Base-by-base conservation (phyloP, 2,797 vertebrate genomes). In the Anableps anableps region DNA sequence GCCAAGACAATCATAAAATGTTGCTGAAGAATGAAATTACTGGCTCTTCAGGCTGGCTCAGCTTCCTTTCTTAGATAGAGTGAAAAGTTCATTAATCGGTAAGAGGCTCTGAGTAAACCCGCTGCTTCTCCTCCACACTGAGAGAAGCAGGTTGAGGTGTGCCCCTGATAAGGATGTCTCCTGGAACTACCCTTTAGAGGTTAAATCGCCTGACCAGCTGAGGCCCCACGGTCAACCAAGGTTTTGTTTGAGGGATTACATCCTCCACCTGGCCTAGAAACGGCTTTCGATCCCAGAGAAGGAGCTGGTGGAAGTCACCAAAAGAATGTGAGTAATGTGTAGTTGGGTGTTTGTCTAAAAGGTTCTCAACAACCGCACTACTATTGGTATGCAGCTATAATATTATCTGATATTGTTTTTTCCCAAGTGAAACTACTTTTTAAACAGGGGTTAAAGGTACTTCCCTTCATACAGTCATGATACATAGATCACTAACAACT, bases 131-230 rank as follows among this genome's bases (percentile, higher is more conserved):
- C 16, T 31, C 58, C 11, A 23, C 26, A 11, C 38, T 70, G 47
- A 68, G 75, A 66, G 23, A 16, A 64, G 23, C 31, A 36, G 62
- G 36, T 31, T n/a, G 53, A 80, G 72, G 72, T 79, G 78, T 60
- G 19, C 60, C 51, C 58, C 72, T 66, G 72, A 74, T 74, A 51
- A 74, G 60, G 72, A 53, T 3, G 47, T 19, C 51, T 78, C 70
- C 70, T 66, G 48, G 26, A 41, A 43, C 53, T 43, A 21, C 53
- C 45, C 23, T n/a, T 62, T 19, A 76, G 34, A 81, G 79, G 74
- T 81, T 81, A 76, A 81, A 41, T 51, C 47, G 43, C 62, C 41
- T 58, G 31, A 19, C 79, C 79, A 81, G 74, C 74, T 76, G 79
- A 60, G 43, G 31, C 31, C 53, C 51, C 11, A n/a, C 43, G 79